Evolutionary conservation across 2,113 vertebrate species (phyloP), one percentile per base, ranked within the genome.

Genomic region (Talpa occidentalis): DNA sequence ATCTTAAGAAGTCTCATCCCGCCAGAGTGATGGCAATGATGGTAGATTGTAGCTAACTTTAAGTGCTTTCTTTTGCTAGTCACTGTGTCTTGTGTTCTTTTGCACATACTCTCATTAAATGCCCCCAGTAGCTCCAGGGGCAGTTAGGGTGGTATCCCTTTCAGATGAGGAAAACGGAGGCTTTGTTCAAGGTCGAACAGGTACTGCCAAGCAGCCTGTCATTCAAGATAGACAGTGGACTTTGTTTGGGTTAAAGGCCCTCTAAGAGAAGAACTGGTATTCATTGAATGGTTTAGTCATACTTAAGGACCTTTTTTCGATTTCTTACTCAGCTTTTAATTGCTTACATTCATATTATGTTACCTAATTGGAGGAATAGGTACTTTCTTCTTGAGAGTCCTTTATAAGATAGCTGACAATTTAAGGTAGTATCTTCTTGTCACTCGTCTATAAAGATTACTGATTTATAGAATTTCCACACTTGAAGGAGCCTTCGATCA

Each of bases 391-490:
- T 4, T 52, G 73, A 64, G 84, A 83, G 40, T 30, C 37, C 15
- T 92, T 80, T 42, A 8, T 80, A 40, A 88, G 44, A 73, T 80
- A 88, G 32, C 83, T 64, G 44, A 56, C 22, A 62, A 24, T 82
- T n/a, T 56, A 69, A 74, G 69, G 15, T 14, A 60, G 24, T 83
- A 74, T 79, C 37, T 79, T 93, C 70, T 88, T 42, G 54, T 84
- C 60, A 73, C 52, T 87, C 87, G 30, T 93, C 10, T 88, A 62
- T 90, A 77, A 54, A 40, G 47, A 30, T 94, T 94, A 52, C 62
- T 80, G 44, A 78, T 83, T 88, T 90, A 62, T 40, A 56, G 88
- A 88, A 90, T 90, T 90, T 89, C 93, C 89, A 66, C 72, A 42
- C 35, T 90, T 88, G 59, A 73, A 60, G 54, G 17, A 81, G 83